Evolutionary conservation across 1,140 invertebrate genomes (phyloP), one percentile per base, ranked within the genome.

Genomic region (Acarapis woodi): DNA sequence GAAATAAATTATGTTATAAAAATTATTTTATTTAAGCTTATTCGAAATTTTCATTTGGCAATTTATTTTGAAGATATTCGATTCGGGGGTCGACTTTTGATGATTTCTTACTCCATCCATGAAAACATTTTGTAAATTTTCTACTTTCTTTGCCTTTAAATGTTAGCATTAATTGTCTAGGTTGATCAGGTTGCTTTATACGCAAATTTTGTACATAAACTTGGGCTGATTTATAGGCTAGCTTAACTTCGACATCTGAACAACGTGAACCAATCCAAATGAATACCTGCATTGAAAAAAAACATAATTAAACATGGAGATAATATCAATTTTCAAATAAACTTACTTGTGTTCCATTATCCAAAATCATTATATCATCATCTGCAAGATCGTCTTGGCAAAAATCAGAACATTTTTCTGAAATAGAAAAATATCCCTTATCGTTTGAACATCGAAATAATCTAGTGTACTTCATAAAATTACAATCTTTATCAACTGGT

Each of bases 371-470:
- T 9, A 97, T 94, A 58, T 97, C 90, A 56, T 97, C 88, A 61
- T 97, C 88, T 21, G 88, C 87, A 46, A 99, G 61, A 61, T 99
- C 93, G 57, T 99, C 93, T 66, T 99, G 93, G 60, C 90, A 99
- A 60, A 99, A 99, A 60, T 99, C 93, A 1, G 85, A 80, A 60
- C 90, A 97, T 53, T 99, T 99, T 57, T 99, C 93, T 18, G 87
- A 93, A 5, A 97, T 85, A 4, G 79, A 80, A 51, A 97, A 99
- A 56, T 94, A 97, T 18, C 93, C 93, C 54, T 94, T 94, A 51
- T 97, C 90, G 57, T 97, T 99, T 6, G 88, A 96, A 58, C 93
- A 99, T 19, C 90, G 67, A 57, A 99, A 99, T 6, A 99, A 60
- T 42, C 93, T 62, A 2, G 82, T 85, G 53, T 75, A 78, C 47